These are phyloP conservation scores for Sclerodermus sp. DNA, from an alignment of 2,888 invertebrate species.

Conservation along the genomic window DNA sequence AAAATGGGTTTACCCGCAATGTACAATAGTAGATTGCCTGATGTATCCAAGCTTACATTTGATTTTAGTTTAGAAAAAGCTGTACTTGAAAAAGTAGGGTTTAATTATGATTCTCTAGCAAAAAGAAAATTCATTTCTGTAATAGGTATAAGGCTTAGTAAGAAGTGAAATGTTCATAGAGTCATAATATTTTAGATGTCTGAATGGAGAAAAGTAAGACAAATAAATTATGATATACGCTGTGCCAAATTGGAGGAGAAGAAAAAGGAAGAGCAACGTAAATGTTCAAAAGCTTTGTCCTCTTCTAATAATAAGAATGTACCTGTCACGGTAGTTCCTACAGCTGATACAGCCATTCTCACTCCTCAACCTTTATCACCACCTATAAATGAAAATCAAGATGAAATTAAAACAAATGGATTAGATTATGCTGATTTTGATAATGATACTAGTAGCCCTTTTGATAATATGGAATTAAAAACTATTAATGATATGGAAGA, in stretches of 20 bases:
- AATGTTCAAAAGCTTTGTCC: slow-evolving; percentile 42
- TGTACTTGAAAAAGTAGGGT: slow-evolving; percentile 65
- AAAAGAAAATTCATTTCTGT: background rate
- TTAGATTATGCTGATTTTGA: slow-evolving; percentile 78
- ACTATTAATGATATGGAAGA: slow-evolving; percentile 91
- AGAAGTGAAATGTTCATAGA: background rate
- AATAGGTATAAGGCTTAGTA: background rate
- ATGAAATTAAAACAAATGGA: slow-evolving; percentile 44
- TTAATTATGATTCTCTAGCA: background rate
- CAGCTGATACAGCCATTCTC: slow-evolving; percentile 58
- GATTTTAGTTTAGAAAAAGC: slow-evolving; percentile 75
- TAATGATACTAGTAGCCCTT: slow-evolving; percentile 88
- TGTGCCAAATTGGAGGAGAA: slow-evolving; percentile 65
- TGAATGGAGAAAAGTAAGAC: slow-evolving; percentile 70
- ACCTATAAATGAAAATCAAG: slow-evolving; percentile 41
- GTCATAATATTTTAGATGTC: slow-evolving; percentile 58
- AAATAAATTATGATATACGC: slow-evolving; percentile 65
- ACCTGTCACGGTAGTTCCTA: slow-evolving; percentile 49
- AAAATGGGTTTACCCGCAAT: slow-evolving; percentile 66
- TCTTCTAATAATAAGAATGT: slow-evolving; percentile 61
- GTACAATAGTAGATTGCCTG: slow-evolving; percentile 60
- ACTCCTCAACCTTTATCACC: slow-evolving; percentile 51
- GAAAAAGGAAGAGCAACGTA: slow-evolving; percentile 57
- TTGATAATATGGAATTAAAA: slow-evolving; percentile 90
- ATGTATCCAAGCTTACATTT: slow-evolving; percentile 64